These are phyloP conservation scores for Microctonus hyperodae DNA, from an alignment of 2,888 invertebrate species.

Conservation along the genomic window DNA sequence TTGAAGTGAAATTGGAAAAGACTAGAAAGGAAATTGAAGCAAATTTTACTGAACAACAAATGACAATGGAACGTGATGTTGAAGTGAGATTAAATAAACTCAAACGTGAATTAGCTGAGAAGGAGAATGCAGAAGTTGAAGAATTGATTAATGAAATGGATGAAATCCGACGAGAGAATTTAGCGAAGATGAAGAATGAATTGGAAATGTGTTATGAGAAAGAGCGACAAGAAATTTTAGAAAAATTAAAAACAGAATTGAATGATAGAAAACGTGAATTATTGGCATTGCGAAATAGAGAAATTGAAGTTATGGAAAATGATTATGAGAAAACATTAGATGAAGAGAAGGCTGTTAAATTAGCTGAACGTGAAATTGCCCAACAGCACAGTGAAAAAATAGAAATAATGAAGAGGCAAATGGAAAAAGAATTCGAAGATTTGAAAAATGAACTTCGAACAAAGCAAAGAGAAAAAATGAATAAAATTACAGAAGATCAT, in stretches of 20 bases:
- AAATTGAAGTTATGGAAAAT: slow-evolving; percentile 66
- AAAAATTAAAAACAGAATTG: slow-evolving; percentile 64
- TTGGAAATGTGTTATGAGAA: slow-evolving; percentile 59
- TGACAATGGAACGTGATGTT: slow-evolving; percentile 63
- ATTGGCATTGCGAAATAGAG: slow-evolving; percentile 64
- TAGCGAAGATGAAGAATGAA: slow-evolving; percentile 55
- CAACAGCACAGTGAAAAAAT: slow-evolving; percentile 67
- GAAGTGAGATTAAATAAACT: slow-evolving; percentile 63
- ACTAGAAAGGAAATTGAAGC: slow-evolving; percentile 59
- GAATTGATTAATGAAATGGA: slow-evolving; percentile 56
- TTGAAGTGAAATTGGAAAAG: slow-evolving; percentile 64
- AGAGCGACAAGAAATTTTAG: slow-evolving; percentile 61
- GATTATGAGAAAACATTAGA: slow-evolving; percentile 64
- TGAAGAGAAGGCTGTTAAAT: slow-evolving; percentile 52
- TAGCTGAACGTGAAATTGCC: slow-evolving; percentile 52
- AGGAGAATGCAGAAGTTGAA: slow-evolving; percentile 53
- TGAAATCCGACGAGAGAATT: slow-evolving; percentile 48
- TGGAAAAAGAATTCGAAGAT: slow-evolving; percentile 60
- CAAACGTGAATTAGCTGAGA: slow-evolving; percentile 64
- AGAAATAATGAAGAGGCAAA: slow-evolving; percentile 67
- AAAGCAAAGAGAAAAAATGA: slow-evolving; percentile 56
- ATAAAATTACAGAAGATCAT: slow-evolving; percentile 61
- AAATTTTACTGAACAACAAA: slow-evolving; percentile 63
- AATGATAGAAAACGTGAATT: slow-evolving; percentile 63
- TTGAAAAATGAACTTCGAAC: slow-evolving; percentile 50